These are phyloP conservation scores for Suricata suricatta DNA, from an alignment of 2,113 vertebrate genomes.

Conservation along the genomic window DNA sequence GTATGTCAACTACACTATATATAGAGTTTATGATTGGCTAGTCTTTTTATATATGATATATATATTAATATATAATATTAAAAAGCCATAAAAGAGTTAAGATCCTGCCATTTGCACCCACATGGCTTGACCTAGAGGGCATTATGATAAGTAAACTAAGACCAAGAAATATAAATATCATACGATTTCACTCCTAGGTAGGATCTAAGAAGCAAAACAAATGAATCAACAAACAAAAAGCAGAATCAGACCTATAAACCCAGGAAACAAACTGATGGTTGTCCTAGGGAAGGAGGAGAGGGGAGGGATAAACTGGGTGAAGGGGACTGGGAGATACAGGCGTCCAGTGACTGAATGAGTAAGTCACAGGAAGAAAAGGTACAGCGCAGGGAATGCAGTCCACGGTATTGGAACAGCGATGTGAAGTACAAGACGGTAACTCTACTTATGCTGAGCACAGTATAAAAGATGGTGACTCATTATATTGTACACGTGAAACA, in stretches of 20 bases:
- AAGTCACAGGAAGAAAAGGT: not conserved
- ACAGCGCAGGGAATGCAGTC: not conserved
- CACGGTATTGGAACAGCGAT: not conserved
- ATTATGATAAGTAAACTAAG: not conserved
- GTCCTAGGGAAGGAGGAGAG: not conserved
- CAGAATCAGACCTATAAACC: not conserved
- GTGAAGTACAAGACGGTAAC: not conserved
- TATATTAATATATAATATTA: no score
- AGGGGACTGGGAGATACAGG: not conserved
- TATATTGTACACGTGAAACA: not conserved
- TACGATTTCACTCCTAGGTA: not conserved
- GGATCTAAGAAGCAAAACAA: not conserved
- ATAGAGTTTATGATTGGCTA: no score
- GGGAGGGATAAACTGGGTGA: no score
- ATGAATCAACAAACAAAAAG: not conserved
- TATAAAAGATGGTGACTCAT: not conserved
- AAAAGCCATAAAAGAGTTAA: not conserved
- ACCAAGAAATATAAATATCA: not conserved
- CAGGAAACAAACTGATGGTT: not conserved
- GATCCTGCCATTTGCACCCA: not conserved
- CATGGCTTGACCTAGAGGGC: not conserved
- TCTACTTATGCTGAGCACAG: not conserved
- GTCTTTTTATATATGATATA: no score
- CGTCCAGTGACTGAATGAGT: not conserved
- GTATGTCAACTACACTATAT: no score